Conservation (phyloP, 2,797 vertebrate species). For the Propithecus deckenii region DNA sequence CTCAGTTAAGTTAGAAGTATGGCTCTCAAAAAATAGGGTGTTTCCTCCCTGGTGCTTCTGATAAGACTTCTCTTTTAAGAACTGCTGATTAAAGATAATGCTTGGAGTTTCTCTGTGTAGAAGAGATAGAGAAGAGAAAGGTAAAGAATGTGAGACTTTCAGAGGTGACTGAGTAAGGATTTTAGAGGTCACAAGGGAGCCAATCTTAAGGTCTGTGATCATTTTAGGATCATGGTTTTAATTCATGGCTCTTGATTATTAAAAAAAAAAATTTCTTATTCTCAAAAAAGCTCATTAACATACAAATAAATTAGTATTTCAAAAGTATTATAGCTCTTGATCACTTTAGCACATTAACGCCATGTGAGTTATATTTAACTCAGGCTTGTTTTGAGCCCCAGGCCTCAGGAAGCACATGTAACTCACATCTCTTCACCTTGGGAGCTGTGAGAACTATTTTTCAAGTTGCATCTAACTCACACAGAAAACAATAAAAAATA, state of each 20-base stretch:
- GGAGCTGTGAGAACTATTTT: too few species aligned
- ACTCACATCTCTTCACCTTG: too few species aligned
- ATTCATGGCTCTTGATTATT: neutral
- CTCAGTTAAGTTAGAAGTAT: neutral
- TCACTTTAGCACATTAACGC: neutral
- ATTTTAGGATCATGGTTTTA: slow-evolving; percentile 33
- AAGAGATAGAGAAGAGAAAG: neutral
- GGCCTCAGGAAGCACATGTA: too few species aligned
- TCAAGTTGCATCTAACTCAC: too few species aligned
- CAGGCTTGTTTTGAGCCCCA: too few species aligned
- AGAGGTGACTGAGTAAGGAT: neutral
- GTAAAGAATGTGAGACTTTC: neutral
- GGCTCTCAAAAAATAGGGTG: neutral
- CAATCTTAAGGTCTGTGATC: neutral
- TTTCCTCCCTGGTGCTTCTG: neutral
- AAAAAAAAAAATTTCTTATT: neutral
- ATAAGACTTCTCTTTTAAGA: neutral
- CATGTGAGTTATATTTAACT: too few species aligned
- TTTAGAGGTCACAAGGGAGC: neutral
- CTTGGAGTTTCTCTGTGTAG: neutral
- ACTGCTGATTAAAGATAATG: neutral
- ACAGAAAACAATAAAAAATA: too few species aligned
- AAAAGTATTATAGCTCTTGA: neutral
- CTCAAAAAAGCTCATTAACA: slow-evolving; percentile 17
- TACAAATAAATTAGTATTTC: slow-evolving; percentile 5